Evolutionary conservation across 2,113 vertebrate genomes (phyloP).

Genomic region (Pelvicachromis taeniatus): DNA sequence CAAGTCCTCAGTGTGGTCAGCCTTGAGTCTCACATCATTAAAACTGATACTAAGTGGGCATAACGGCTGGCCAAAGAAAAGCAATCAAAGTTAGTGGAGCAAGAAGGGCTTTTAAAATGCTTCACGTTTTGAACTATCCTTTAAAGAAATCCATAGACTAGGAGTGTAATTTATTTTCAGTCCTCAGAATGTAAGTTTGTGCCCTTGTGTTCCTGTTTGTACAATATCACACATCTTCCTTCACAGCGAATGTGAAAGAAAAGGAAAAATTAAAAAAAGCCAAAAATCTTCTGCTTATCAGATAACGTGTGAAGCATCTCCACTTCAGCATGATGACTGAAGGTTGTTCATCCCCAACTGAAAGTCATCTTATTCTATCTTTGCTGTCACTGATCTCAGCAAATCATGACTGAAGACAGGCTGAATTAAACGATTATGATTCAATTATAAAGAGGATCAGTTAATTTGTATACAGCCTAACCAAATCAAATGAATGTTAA

Average conservation of each 20-base stretch:
- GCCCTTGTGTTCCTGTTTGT: not conserved
- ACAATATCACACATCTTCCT: not conserved
- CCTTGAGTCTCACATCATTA: constrained; percentile 45
- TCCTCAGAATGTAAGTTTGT: constrained; percentile 5
- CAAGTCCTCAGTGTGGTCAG: constrained; percentile 10
- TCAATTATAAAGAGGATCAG: not conserved
- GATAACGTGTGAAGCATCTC: not conserved
- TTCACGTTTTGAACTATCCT: constrained; percentile 8
- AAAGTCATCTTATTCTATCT: not conserved
- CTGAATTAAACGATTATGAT: not conserved
- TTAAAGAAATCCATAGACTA: constrained; percentile 13
- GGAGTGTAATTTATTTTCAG: constrained; percentile 42
- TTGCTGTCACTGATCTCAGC: not conserved
- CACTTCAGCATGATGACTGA: not conserved
- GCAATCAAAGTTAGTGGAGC: constrained; percentile 65
- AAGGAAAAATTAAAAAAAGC: not conserved
- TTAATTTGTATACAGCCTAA: not conserved
- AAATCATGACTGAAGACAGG: not conserved
- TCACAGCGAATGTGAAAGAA: not conserved
- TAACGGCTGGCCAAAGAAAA: constrained; percentile 53
- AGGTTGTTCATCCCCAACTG: not conserved
- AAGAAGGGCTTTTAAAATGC: constrained; percentile 39
- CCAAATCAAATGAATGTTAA: constrained; percentile 2
- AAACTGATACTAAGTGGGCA: constrained; percentile 40
- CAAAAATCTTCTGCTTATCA: not conserved